Evolutionary conservation across 2,888 invertebrate species (phyloP), one percentile per base, ranked within the genome.

Genomic region (Synergus gifuensis): DNA sequence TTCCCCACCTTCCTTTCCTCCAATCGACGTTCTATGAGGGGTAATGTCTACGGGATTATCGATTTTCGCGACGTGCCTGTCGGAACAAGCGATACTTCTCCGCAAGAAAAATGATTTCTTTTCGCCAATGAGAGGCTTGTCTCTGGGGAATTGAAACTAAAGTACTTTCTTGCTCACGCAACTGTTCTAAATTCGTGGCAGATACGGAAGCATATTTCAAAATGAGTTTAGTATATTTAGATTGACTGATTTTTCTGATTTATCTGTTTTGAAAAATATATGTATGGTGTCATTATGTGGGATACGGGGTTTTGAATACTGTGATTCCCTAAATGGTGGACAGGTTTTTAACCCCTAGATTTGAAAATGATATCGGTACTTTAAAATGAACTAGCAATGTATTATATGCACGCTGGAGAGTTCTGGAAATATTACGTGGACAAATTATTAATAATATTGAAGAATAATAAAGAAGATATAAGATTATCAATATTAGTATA

Each of bases 31-130:
- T 49, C 49, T 73, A 73, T 54, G 73, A 54, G 54, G 36, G 73
- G 73, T 73, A 73, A 73, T 73, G 73, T 46, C 73, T 73, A 73
- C 54, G 73, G 54, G 36, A 73, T 73, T 73, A 73, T 73, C 73
- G 73, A 73, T 73, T 73, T 54, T 73, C 28, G 49, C 73, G 49
- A 69, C 69, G 69, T 69, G 69, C 73, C 36, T 73, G 49, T 14
- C 28, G 16, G 49, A 69, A 69, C 49, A 69, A 46, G 69, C 69
- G 49, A 69, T 69, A 69, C 69, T 69, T 69, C 49, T 28, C 54
- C n/a, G 36, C 49, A 54, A 73, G 73, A 73, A 73, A 73, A 73
- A 73, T 73, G 73, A 73, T 73, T 73, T 49, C 49, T 54, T 36
- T 73, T 54, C 28, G 54, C 73, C 73, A 73, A 73, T 54, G 73